Evolutionary conservation across 2,113 vertebrate genomes (phyloP), one percentile per base, ranked within the genome.

Genomic region (Miniopterus natalensis): DNA sequence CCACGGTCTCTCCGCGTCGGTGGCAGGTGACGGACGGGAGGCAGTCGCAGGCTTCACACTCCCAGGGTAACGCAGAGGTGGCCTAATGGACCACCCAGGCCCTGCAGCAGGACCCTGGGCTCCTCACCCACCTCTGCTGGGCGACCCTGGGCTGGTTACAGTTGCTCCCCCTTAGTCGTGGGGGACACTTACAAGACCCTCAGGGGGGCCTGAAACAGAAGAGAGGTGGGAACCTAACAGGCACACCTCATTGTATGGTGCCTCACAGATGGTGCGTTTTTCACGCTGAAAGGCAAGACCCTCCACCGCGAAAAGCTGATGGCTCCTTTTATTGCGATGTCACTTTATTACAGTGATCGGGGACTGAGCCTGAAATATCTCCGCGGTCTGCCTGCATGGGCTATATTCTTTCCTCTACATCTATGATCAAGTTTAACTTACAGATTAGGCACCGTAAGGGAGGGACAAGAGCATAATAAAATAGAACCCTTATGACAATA

Each of bases 1-100:
- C 0, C 36, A 0, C 25, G 1, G 42, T 8, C 73, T 23, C 6
- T n/a, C 27, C 49, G 1, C 0, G 11, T 7, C 25, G 45, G 66
- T 23, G 91, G 71, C 77, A 73, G 79, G 63, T 6, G 40, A 25
- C 66, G 0, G 40, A 25, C 66, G 0, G 5, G 20, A 61, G 21
- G 57, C 59, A 14, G 2, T 13, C 36, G 1, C 15, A 53, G 31
- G 17, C 49, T 61, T 45, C 49, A 20, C 31, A 12, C 20, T 23
- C 51, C 21, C 15, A 9, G 71, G 29, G 51, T 14, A 47, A 10
- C 40, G 71, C 27, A 20, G n/a, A 49, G 80, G 49, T 59, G n/a
- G 21, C 27, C 21, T 17, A 3, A 4, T 12, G 9, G 45, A 70
- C 2, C 8, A 29, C 27, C 2, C 3, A 0, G 29, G 25, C 21